Evolutionary conservation across 2,888 invertebrate genomes (phyloP).

Genomic region (Erynnis tages): DNA sequence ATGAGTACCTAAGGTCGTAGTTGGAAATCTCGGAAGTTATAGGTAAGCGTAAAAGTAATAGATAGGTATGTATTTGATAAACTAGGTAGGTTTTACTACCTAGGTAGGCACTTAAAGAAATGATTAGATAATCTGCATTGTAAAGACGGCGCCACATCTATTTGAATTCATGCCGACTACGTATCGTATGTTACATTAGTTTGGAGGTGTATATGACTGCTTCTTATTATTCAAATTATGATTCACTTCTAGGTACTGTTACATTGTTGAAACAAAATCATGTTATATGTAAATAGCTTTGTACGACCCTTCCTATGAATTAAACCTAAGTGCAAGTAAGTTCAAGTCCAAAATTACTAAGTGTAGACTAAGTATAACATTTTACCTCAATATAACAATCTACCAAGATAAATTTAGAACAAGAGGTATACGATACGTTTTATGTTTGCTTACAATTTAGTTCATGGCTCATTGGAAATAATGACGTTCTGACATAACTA

Average conservation of each 20-base stretch:
- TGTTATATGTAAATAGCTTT: constrained; percentile 25
- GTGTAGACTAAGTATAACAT: no score
- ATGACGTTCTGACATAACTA: constrained; percentile 43
- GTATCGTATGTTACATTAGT: constrained; percentile 24
- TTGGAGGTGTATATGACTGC: constrained; percentile 12
- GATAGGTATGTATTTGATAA: no score
- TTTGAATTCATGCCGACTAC: constrained; percentile 56
- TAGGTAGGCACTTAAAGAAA: constrained; percentile 41
- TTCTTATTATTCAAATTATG: constrained; percentile 22
- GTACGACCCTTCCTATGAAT: no score
- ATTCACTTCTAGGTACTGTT: constrained; percentile 22
- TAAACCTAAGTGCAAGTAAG: no score
- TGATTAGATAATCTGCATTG: constrained; percentile 56
- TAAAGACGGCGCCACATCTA: constrained; percentile 61
- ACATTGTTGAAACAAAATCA: constrained; percentile 11
- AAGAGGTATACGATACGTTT: constrained; percentile 70
- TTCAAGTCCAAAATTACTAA: no score
- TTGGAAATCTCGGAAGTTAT: no score
- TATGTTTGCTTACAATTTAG: constrained; percentile 70
- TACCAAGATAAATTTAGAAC: constrained; percentile 59
- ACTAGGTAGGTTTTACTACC: no score
- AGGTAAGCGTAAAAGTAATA: no score
- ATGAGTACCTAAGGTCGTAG: no score
- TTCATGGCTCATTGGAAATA: constrained; percentile 59
- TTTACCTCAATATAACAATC: neutral